Base-by-base conservation (phyloP, 2,797 vertebrate genomes). In the Pyrocephalus nanus region DNA sequence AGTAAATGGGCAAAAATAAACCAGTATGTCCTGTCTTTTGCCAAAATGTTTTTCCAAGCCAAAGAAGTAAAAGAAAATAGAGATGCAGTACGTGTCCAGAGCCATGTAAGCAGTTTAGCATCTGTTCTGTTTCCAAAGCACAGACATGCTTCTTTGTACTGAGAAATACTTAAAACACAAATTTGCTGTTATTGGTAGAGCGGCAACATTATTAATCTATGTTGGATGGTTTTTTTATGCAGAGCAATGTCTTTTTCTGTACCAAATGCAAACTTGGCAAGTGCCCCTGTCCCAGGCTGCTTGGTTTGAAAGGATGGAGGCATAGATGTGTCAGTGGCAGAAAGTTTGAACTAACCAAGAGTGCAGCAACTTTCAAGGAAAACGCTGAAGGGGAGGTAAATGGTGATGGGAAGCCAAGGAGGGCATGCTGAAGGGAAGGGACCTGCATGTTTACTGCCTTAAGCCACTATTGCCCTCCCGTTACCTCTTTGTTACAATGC, bases 1-100 rank as follows among this genome's bases (percentile, higher is more conserved):
- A 65, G 10, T 70, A 72, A 90, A 76, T 19, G 29, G 32, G 7
- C 25, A 60, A 83, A 88, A 95, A 72, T 42, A 71, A 91, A 32
- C 58, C n/a, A 60, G 13, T 27, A 34, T 10, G 0, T 57, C 20
- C 77, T 83, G 15, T 40, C 48, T 85, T 93, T 89, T 79, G 77
- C 43, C 23, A 67, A 8, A 2, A 3, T 86, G 32, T 67, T 93
- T 85, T 85, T 82, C 60, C 57, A 74, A 91, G 57, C 36, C 81
- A 80, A 82, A 64, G 55, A 85, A 71, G 58, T 73, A 57, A 62
- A 67, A 84, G 43, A 62, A 60, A 82, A 26, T 9, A 87, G 72
- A 76, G 48, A 71, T 43, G 30, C 50, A 14, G 23, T 91, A 9
- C 11, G 4, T 3, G 0, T 67, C 48, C 36, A 89, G 58, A 75